phyloP scores from a whole-genome alignment of 2,113 vertebrate species.

The Galbula dea region DNA sequence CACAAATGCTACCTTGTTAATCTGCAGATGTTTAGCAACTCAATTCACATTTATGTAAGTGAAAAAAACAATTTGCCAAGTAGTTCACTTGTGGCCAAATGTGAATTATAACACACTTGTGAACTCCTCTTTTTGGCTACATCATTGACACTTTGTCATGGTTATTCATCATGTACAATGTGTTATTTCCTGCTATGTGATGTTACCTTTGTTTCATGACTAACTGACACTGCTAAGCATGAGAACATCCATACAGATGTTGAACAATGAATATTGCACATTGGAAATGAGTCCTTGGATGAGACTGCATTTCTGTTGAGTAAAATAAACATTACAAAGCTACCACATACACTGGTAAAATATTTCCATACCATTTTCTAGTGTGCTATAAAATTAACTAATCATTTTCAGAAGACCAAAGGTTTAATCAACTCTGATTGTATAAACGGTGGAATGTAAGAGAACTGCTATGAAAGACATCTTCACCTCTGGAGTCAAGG shows the following conservation, averaged over 20 bases:
- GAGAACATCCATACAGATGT: not conserved
- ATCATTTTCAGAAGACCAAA: not conserved
- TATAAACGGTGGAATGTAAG: not conserved
- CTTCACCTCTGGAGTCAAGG: not conserved
- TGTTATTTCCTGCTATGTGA: not conserved
- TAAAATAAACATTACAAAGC: not conserved
- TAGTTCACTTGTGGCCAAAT: not conserved
- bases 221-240: not conserved
- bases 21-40: not conserved
- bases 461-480: not conserved
- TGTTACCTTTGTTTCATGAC: not conserved
- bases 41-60: not conserved
- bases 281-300: not conserved
- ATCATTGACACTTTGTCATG: not conserved
- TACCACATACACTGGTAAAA: not conserved
- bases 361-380: not conserved
- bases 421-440: not conserved
- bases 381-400: not conserved
- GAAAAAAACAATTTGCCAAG: not conserved
- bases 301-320: not conserved
- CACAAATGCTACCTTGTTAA: not conserved
- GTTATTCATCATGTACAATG: not conserved
- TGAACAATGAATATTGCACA: not conserved
- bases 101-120: accelerated
- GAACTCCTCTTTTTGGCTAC: not conserved